Evolutionary conservation across 2,797 vertebrate species (phyloP), one percentile per base, ranked within the genome.

Genomic region (Chiroxiphia lanceolata): DNA sequence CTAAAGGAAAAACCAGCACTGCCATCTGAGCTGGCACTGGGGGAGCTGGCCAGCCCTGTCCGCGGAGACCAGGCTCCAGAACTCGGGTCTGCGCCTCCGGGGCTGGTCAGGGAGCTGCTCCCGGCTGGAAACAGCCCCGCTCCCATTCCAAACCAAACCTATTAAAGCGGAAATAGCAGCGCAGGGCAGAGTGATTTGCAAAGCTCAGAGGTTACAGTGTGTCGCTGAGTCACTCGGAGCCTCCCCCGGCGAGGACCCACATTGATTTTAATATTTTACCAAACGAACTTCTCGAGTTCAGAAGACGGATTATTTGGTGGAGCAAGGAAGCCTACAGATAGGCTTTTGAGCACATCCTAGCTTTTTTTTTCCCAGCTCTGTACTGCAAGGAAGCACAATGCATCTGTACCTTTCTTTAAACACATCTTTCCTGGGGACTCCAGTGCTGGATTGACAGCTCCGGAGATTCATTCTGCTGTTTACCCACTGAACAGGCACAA

Each of bases 81-180:
- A 60, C 34, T 34, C 3, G 1, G 59, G 13, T 9, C 47, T 2
- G 8, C 0, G 0, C 27, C 1, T 11, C 21, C 0, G 1, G 27
- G 45, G 60, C 64, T 34, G 3, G 0, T 10, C 29, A 13, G 12
- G 31, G 79, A 84, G 31, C 78, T 15, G n/a, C 13, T 42, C 61
- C 86, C 9, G 40, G 5, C 23, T 27, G 59, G 26, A 11, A 36
- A n/a, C 33, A 15, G 59, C 20, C 72, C 5, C 1, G 3, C 8
- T 65, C 47, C 72, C 31, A 3, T 15, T 9, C n/a, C 1, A 19
- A 77, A 27, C 54, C 34, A 40, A 78, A 9, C 5, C n/a, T 5
- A 2, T 2, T 8, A 42, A 33, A 76, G 63, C 74, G 88, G 45
- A 59, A 63, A 82, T 7, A 34, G 11, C 54, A 51, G 61, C 0